A percentile compares a stretch with the other conserved stretches of the same genome.
These are phyloP conservation scores for Dolomedes plantarius DNA, from an alignment of 2,888 invertebrate species.

Conservation along the genomic window DNA sequence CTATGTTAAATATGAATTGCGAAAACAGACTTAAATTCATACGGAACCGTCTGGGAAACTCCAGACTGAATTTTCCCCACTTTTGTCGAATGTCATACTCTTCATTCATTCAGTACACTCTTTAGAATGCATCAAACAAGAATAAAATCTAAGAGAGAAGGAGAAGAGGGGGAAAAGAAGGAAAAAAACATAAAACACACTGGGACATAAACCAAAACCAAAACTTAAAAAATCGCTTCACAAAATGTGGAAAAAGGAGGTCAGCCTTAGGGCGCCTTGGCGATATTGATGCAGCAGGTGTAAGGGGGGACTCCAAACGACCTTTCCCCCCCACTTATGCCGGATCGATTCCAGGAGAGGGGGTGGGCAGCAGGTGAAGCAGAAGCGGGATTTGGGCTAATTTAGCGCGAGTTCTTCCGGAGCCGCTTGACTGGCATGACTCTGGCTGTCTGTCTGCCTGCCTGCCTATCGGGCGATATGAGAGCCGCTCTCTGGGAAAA, in stretches of 20 bases:
- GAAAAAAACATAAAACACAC: background rate
- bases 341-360: slow-evolving; percentile 16
- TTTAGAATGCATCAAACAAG: slow-evolving; percentile 16
- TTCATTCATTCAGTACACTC: background rate
- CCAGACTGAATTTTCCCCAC: background rate
- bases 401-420: slow-evolving; percentile 72
- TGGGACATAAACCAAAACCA: slow-evolving; percentile 9
- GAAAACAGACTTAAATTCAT: background rate
- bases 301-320: slow-evolving; percentile 62
- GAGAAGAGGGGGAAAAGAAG: background rate
- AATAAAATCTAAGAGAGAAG: slow-evolving; percentile 21
- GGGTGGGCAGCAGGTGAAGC: slow-evolving; percentile 62
- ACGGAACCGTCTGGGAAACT: background rate
- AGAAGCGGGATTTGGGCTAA: slow-evolving; percentile 70
- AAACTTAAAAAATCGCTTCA: slow-evolving; percentile 41
- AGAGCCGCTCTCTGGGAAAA: slow-evolving; percentile 69
- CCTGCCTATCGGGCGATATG: slow-evolving; percentile 69
- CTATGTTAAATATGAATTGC: slow-evolving; percentile 2
- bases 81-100: background rate
- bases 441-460: slow-evolving; percentile 61
- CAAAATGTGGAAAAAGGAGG: slow-evolving; percentile 66
- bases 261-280: slow-evolving; percentile 57
- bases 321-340: slow-evolving; percentile 20
- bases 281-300: slow-evolving; percentile 72
- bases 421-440: slow-evolving; percentile 71